Evolutionary conservation across 2,113 vertebrate species (phyloP), one percentile per base, ranked within the genome.

Genomic region (Cettia cetti): DNA sequence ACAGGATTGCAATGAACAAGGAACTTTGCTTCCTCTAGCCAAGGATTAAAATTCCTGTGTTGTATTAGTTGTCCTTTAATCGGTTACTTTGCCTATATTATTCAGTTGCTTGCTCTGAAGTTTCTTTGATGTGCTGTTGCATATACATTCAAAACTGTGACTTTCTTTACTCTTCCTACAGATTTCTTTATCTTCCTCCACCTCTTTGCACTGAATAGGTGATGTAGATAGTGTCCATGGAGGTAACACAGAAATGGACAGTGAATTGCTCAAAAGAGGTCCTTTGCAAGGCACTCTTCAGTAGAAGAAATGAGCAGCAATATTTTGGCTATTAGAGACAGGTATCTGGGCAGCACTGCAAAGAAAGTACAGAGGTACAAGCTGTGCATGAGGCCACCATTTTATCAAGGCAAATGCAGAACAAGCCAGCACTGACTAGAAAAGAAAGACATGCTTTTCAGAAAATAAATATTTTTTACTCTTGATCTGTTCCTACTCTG

Each of bases 221-320:
- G 24, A 4, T 39, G 20, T 15, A 71, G 26, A 42, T 5, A 31
- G 26, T 7, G 39, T 59, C 39, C 2, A 0, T 7, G 5, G 53
- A 39, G 30, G 31, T 49, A 63, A 85, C 33, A 63, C 30, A 47
- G 44, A 77, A 69, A 42, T 20, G 35, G 33, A 78, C 44, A 82
- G 30, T 21, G 39, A 85, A 82, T n/a, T 69, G 7, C 5, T 78
- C 78, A 35, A 54, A 54, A 91, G 33, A 31, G 14, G 28, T 64
- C 26, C 24, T 69, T 59, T 54, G 37, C 44, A 82, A 91, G 35
- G 30, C 33, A 60, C 22, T 72, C 31, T 28, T 74, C 70, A 53
- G 15, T 17, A 82, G 65, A 82, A 92, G 65, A 49, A 50, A 75
- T 9, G 23, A 47, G 45, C 60, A 79, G 26, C 44, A 91, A 74